Percentiles rank a stretch among this genome's conserved stretches.
phyloP scores from a whole-genome alignment of 2,113 vertebrate species.

The Porphyrio hochstetteri region DNA sequence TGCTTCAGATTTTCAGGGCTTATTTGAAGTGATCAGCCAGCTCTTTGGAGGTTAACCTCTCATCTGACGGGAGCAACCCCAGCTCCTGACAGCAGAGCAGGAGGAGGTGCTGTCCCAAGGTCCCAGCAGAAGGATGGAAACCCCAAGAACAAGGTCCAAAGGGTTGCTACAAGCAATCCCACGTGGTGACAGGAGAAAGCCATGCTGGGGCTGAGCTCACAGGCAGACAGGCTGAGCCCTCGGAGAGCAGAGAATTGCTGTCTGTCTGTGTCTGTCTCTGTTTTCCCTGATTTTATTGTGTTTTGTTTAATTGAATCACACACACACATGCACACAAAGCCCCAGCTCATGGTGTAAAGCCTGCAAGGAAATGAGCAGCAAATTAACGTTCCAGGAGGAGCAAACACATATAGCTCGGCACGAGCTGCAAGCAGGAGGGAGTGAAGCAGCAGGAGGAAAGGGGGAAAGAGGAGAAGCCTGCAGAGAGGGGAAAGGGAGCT shows the following conservation, averaged over 20 bases:
- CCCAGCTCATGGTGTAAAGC: neutral
- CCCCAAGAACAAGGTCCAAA: neutral
- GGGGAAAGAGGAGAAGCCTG: neutral
- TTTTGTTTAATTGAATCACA: constrained; percentile 65
- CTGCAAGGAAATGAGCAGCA: neutral
- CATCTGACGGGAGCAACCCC: neutral
- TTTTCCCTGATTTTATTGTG: constrained; percentile 55
- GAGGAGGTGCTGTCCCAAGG: neutral
- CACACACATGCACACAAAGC: constrained; percentile 53
- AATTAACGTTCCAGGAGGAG: constrained; percentile 1
- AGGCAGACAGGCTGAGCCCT: constrained; percentile 9
- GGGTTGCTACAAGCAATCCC: neutral
- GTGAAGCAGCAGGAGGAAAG: neutral
- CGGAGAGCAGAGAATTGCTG: neutral
- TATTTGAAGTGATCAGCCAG: neutral
- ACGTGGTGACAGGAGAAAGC: neutral
- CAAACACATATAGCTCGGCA: neutral
- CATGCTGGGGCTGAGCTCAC: neutral
- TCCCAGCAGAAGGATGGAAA: neutral
- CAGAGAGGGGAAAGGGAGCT: neutral
- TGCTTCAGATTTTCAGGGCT: neutral
- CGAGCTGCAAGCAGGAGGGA: neutral
- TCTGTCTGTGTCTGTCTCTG: constrained; percentile 8
- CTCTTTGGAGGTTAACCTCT: neutral
- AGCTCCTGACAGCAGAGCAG: neutral